phyloP scores from a whole-genome alignment of 2,113 vertebrate genomes.

The Hemiprocne comata region DNA sequence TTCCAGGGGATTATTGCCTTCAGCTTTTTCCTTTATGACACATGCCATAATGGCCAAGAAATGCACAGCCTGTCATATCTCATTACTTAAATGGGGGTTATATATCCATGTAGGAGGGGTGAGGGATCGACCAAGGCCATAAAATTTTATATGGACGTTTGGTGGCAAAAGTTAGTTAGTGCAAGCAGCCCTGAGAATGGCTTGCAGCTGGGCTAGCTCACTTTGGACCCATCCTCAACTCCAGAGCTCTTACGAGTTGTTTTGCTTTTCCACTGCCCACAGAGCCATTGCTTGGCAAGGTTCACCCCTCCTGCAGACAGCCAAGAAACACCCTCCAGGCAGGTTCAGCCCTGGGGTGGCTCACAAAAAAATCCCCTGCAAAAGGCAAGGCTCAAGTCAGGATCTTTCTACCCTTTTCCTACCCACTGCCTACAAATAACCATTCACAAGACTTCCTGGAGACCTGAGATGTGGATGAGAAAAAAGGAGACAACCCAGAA shows the following conservation, averaged over 20 bases:
- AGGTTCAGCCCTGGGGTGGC: not conserved
- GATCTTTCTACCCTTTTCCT: not conserved
- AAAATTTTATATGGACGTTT: slow-evolving; percentile 33
- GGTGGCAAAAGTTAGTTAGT: slow-evolving; percentile 21
- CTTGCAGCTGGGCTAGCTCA: slow-evolving; percentile 2
- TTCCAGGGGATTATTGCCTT: slow-evolving; percentile 62
- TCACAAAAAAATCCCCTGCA: not conserved
- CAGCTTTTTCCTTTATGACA: slow-evolving; percentile 57
- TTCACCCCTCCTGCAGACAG: not conserved
- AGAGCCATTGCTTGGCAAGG: not conserved
- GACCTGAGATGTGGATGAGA: accelerated
- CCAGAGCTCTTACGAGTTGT: not conserved
- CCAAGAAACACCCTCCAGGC: not conserved
- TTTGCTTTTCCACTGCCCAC: not conserved
- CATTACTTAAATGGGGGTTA: slow-evolving; percentile 43
- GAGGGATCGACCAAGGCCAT: slow-evolving; percentile 32
- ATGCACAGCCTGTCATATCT: slow-evolving; percentile 39
- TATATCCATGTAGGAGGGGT: not conserved
- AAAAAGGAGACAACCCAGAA: not conserved
- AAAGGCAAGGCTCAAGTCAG: not conserved
- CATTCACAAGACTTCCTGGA: not conserved
- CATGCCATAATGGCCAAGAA: slow-evolving; percentile 32
- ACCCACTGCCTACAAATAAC: not conserved
- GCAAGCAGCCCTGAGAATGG: not conserved
- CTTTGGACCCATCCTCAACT: not conserved